phyloP scores from a whole-genome alignment of 2,113 vertebrate species.

The Ctenodactylus gundi region DNA sequence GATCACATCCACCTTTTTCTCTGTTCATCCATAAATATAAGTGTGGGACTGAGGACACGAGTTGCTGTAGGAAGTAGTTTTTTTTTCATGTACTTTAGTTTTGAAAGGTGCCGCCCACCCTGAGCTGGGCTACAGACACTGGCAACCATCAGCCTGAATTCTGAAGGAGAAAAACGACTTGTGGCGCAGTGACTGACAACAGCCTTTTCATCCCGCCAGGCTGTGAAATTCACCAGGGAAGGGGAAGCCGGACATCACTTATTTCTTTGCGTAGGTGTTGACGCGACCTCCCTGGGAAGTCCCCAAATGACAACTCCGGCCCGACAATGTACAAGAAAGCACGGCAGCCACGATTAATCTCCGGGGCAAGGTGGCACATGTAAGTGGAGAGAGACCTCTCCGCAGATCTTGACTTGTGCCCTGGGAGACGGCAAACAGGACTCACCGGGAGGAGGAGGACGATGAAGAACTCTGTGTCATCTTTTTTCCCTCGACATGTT shows the following conservation, averaged over 20 bases:
- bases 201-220: not conserved
- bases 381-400: not conserved
- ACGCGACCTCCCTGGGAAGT: not conserved
- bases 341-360: not conserved
- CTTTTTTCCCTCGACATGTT: not conserved
- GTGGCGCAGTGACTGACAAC: not conserved
- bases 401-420: not conserved
- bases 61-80: not conserved
- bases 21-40: not conserved
- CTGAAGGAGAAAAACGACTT: not conserved
- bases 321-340: not conserved
- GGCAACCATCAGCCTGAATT: not conserved
- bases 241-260: rapidly evolving
- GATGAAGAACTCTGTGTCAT: rapidly evolving
- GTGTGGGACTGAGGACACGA: not conserved
- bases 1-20: not conserved
- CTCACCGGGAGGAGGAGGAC: not conserved
- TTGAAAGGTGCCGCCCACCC: not conserved
- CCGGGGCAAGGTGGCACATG: not conserved
- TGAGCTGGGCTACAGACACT: not conserved
- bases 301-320: not conserved
- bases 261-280: not conserved
- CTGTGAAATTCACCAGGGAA: not conserved
- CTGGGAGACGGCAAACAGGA: not conserved
- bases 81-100: not conserved